Percentiles rank a stretch among this genome's conserved stretches.
Conservation (phyloP, 2,113 vertebrate genomes). For the Corythoichthys haematopterus region DNA sequence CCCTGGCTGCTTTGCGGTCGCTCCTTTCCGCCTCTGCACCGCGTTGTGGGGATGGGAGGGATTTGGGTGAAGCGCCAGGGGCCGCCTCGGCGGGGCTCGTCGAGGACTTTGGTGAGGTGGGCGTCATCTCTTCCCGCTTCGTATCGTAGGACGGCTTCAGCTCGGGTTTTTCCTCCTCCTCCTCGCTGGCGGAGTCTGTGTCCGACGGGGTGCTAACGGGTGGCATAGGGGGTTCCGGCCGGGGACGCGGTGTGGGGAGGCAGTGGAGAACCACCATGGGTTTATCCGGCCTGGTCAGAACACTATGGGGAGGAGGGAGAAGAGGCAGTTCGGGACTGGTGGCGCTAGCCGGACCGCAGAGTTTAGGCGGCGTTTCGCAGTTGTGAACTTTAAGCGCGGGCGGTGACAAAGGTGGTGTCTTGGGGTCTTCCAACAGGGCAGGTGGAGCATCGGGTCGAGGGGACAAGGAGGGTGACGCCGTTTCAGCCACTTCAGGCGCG, state of each 20-base stretch:
- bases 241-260: constrained; percentile 43
- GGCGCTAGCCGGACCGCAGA: not conserved
- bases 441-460: not conserved
- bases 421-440: not conserved
- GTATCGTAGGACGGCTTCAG: constrained; percentile 73
- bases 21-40: constrained; percentile 58
- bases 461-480: constrained; percentile 1
- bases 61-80: constrained; percentile 19
- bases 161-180: constrained; percentile 72
- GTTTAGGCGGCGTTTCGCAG: not conserved
- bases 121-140: constrained; percentile 73
- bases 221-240: constrained; percentile 56
- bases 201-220: constrained; percentile 68
- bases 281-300: constrained; percentile 58
- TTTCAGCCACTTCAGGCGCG: not conserved
- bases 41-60: constrained; percentile 27
- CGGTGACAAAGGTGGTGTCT: constrained; percentile 46
- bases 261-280: constrained; percentile 64
- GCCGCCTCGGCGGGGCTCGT: constrained; percentile 42
- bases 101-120: constrained; percentile 29
- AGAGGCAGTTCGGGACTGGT: not conserved
- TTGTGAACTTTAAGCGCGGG: constrained; percentile 81
- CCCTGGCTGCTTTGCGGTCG: constrained; percentile 12
- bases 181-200: constrained; percentile 76
- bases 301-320: constrained; percentile 47